A percentile compares a stretch with the other conserved stretches of the same genome.
These are phyloP conservation scores for Trichopoda pennipes DNA, from an alignment of 2,888 invertebrate species.

Conservation along the genomic window DNA sequence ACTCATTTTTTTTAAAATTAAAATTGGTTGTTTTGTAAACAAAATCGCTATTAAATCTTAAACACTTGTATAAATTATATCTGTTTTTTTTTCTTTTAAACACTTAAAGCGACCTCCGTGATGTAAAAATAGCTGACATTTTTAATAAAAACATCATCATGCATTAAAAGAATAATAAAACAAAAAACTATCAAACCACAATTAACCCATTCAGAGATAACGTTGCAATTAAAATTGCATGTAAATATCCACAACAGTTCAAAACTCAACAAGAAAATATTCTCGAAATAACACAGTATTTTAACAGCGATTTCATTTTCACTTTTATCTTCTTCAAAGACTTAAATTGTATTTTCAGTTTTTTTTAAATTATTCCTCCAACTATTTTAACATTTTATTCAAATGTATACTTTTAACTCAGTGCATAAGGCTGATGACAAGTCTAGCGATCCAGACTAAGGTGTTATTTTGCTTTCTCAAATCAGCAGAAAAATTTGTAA, in stretches of 20 bases:
- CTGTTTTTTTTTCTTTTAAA: slow-evolving; percentile 14
- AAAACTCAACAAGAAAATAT: not conserved
- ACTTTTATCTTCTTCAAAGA: too few species aligned
- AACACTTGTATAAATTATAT: slow-evolving; percentile 26
- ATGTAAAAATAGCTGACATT: slow-evolving; percentile 26
- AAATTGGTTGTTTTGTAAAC: slow-evolving; percentile 31
- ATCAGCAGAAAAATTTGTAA: too few species aligned
- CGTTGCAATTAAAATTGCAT: not conserved
- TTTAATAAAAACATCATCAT: slow-evolving; percentile 14
- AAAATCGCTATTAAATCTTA: slow-evolving; percentile 28
- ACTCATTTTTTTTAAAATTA: slow-evolving; percentile 59
- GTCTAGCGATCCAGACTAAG: too few species aligned
- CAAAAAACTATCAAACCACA: slow-evolving; percentile 4
- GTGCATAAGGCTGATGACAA: too few species aligned
- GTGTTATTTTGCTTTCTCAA: too few species aligned
- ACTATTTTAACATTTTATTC: too few species aligned
- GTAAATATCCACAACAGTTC: not conserved
- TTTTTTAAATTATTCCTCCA: too few species aligned
- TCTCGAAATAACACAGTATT: not conserved
- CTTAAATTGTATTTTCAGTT: too few species aligned
- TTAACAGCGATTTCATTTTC: too few species aligned
- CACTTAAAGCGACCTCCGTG: slow-evolving; percentile 4
- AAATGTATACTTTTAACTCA: too few species aligned
- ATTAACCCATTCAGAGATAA: slow-evolving; percentile 40
- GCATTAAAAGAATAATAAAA: slow-evolving; percentile 2